Evolutionary conservation across 2,888 invertebrate species (phyloP), one percentile per base, ranked within the genome.

Genomic region (Morpho helenor): DNA sequence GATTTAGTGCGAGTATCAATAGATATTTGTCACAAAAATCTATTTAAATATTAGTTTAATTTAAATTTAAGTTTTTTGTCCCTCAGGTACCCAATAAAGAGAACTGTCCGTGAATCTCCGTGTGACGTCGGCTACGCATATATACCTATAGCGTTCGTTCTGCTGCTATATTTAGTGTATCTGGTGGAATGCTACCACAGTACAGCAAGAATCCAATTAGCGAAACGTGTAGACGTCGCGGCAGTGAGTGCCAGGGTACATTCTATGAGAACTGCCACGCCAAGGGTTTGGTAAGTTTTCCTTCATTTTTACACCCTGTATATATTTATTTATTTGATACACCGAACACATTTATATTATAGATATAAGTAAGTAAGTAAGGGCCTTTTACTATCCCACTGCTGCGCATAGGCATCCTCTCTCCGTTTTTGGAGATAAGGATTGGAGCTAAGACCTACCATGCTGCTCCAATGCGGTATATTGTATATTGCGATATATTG

Each of bases 121-220:
- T 96, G 96, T 77, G 95, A 95, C 75, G 95, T 95, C 62, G 96
- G 95, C 51, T 96, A 96, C 88, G 93, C 95, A 60, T 96, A 96
- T 84, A 95, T 96, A 65, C 96, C 96, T 7, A 93, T 96, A 57
- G 95, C 95, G 16, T 95, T 96, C 79, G 94, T 95, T 70, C 92
- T 95, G 52, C 93, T 96, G 78, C 89, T 96, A 43, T 96, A 96
- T 83, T 83, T 96, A 67, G 94, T 96, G 48, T 96, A 96, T 81
- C 86, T 96, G 68, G 95, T 96, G 73, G 96, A 96, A 79, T 96
- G 96, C 77, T 96, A 95, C 92, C 95, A 96, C 79, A 94, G 95
- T 69, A 94, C 94, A 8, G 95, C 94, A 23, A 89, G 95, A 69
- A 92, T 95, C 61, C 94, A 95, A 78, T 88, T 95, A 53, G 89